Evolutionary conservation across 2,888 invertebrate genomes (phyloP).

Genomic region (Ochropleura leucogaster): DNA sequence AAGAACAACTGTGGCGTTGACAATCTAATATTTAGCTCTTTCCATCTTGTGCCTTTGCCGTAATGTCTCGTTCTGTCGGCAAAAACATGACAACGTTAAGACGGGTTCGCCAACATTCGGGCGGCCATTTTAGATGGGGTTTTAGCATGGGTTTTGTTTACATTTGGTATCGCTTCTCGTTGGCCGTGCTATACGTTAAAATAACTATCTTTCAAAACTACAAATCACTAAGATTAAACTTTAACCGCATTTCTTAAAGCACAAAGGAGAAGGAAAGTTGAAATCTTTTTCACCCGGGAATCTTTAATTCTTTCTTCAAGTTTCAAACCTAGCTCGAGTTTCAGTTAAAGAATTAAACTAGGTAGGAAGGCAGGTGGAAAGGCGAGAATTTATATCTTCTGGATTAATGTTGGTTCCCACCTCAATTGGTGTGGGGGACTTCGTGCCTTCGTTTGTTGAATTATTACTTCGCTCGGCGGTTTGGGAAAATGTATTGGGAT

Average conservation of each 20-base stretch:
- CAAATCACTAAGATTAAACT: slow-evolving; percentile 14
- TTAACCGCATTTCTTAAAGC: slow-evolving; percentile 8
- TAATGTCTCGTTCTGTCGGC: no score
- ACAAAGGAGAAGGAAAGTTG: slow-evolving; percentile 36
- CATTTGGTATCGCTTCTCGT: no score
- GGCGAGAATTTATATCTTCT: slow-evolving; percentile 50
- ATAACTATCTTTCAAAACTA: neutral
- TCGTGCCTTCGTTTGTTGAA: slow-evolving; percentile 38
- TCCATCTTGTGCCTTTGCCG: no score
- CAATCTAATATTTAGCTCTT: no score
- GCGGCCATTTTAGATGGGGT: no score
- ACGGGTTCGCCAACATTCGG: no score
- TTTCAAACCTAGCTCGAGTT: slow-evolving; percentile 31
- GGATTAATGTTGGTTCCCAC: slow-evolving; percentile 57
- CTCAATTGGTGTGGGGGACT: slow-evolving; percentile 37
- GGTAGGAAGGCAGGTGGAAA: slow-evolving; percentile 21
- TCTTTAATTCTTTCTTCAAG: slow-evolving; percentile 20
- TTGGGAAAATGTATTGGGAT: slow-evolving; percentile 37
- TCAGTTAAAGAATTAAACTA: slow-evolving; percentile 50
- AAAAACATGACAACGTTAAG: no score
- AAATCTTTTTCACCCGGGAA: slow-evolving; percentile 29
- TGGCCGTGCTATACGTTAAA: no score
- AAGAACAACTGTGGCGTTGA: no score
- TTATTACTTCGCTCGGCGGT: slow-evolving; percentile 49
- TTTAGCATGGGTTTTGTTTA: no score